Conservation (phyloP, 2,888 invertebrate genomes). For the Tenthredo livida region DNA sequence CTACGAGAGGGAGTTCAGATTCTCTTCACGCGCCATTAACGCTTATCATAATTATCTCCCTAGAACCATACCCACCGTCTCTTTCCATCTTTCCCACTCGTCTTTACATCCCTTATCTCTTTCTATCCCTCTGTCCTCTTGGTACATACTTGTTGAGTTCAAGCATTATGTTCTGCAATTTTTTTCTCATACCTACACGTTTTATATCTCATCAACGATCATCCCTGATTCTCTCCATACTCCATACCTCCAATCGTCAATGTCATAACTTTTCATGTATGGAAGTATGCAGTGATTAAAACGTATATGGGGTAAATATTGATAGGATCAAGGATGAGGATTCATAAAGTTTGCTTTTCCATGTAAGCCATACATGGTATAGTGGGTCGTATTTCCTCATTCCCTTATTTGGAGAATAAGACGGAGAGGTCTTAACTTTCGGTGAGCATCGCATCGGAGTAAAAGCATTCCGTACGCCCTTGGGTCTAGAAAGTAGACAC, state of each 20-base stretch:
- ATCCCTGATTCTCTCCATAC: background rate
- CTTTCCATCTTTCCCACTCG: constrained; percentile 14
- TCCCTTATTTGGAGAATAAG: background rate
- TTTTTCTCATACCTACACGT: background rate
- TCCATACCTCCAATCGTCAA: background rate
- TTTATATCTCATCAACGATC: background rate
- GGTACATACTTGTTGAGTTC: constrained; percentile 40
- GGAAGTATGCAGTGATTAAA: background rate
- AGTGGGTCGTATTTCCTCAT: constrained; percentile 1
- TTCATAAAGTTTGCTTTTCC: constrained; percentile 10
- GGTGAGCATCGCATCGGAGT: constrained; percentile 28
- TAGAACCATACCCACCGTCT: background rate
- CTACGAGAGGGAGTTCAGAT: constrained; percentile 16
- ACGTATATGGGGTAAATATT: background rate
- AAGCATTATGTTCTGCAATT: background rate
- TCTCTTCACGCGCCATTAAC: constrained; percentile 50
- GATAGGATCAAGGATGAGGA: background rate
- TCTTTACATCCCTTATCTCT: constrained; percentile 4
- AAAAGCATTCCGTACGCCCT: constrained; percentile 28
- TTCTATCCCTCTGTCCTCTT: background rate
- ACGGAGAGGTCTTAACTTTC: constrained; percentile 13
- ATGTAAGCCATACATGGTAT: background rate
- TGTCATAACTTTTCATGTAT: background rate
- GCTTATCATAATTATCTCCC: constrained; percentile 48
- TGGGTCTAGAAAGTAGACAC: background rate